Conservation (phyloP, 2,888 invertebrate species). For the Pyrgus malvae region DNA sequence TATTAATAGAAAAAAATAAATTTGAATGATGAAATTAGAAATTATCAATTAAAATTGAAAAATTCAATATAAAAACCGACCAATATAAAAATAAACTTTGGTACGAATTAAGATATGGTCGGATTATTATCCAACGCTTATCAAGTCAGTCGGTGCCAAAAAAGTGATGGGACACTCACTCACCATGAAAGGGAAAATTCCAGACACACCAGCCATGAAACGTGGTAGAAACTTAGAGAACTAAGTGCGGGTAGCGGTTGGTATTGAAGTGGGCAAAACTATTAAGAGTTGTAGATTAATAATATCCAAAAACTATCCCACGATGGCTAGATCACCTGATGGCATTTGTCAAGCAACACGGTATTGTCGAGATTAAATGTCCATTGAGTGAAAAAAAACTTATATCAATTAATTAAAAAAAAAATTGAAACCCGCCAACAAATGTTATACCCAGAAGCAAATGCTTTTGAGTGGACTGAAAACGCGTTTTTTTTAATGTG, state of each 20-base stretch:
- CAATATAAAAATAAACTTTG: slow-evolving; percentile 36
- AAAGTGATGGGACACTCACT: slow-evolving; percentile 33
- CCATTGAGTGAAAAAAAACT: slow-evolving; percentile 29
- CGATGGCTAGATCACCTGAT: slow-evolving; percentile 33
- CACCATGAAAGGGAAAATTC: neutral
- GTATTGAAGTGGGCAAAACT: slow-evolving; percentile 26
- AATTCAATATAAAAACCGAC: slow-evolving; percentile 27
- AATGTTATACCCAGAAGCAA: slow-evolving; percentile 30
- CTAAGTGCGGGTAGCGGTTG: slow-evolving; percentile 21
- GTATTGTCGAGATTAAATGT: too few relatives aligned
- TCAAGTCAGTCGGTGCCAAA: slow-evolving; percentile 43
- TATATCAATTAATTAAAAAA: slow-evolving; percentile 29
- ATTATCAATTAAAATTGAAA: slow-evolving; percentile 24
- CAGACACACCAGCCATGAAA: neutral
- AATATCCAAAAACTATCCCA: slow-evolving; percentile 28
- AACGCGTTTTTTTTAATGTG: slow-evolving; percentile 24
- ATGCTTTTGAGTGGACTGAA: slow-evolving; percentile 22
- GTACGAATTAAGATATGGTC: slow-evolving; percentile 44
- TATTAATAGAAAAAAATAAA: slow-evolving; percentile 29
- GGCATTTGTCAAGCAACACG: too few relatives aligned
- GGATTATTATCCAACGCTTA: slow-evolving; percentile 43
- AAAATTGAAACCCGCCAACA: slow-evolving; percentile 28
- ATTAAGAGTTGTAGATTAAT: slow-evolving; percentile 20
- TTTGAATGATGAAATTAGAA: slow-evolving; percentile 14
- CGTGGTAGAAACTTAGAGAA: slow-evolving; percentile 24